Percentiles rank a stretch among this genome's conserved stretches.
Conservation (phyloP, 2,888 invertebrate species). For the Heliconius ismenius region DNA sequence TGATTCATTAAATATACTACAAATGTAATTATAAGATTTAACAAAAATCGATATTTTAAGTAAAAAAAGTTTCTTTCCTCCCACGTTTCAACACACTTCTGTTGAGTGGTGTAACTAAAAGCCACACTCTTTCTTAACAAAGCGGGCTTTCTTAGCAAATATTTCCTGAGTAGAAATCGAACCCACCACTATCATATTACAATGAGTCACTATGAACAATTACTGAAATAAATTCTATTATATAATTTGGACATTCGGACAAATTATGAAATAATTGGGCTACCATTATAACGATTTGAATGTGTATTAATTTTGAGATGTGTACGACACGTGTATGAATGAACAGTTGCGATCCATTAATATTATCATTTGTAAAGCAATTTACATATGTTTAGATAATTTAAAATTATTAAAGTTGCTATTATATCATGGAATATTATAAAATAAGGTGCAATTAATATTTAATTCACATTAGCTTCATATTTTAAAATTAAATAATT, state of each 20-base stretch:
- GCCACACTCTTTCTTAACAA: neutral
- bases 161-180: neutral
- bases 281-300: conserved; percentile 16
- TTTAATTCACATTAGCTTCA: no score
- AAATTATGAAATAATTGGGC: conserved; percentile 21
- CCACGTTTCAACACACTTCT: no score
- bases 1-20: neutral
- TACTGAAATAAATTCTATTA: no score
- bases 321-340: conserved; percentile 21
- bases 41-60: no score
- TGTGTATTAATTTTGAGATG: conserved; percentile 25
- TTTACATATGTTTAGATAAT: conserved; percentile 6
- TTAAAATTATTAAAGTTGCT: neutral
- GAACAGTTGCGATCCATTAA: conserved; percentile 31
- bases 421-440: no score
- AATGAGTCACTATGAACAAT: no score
- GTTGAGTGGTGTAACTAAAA: neutral
- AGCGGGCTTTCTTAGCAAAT: no score
- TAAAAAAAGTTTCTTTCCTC: no score
- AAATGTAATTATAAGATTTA: neutral
- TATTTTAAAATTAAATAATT: neutral
- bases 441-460: no score
- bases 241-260: neutral
- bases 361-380: conserved; percentile 22
- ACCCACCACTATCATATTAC: neutral